Percentiles rank a stretch among this genome's conserved stretches.
These are phyloP conservation scores for Zoanthus sociatus DNA, from an alignment of 92 coral and sea anemone genomes.

Conservation along the genomic window DNA sequence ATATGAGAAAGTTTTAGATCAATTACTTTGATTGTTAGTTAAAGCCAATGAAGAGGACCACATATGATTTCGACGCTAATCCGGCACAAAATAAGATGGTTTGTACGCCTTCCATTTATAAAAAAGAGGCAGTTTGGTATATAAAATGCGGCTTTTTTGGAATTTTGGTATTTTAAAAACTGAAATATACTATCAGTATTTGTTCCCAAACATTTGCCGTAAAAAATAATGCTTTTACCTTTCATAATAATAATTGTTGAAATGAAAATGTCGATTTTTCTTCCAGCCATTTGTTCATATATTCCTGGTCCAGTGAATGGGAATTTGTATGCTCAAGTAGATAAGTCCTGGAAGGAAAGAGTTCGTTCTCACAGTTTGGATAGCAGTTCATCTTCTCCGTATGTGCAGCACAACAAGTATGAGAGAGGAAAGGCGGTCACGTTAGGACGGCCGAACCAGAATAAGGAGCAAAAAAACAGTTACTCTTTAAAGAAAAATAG, in stretches of 20 bases:
- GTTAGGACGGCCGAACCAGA: conserved; percentile 52
- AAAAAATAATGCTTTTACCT: not conserved
- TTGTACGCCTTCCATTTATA: too few species aligned
- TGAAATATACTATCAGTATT: too few species aligned
- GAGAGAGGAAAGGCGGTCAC: conserved; percentile 69
- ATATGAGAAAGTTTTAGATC: too few species aligned
- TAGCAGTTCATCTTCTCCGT: conserved; percentile 66
- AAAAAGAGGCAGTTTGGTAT: too few species aligned
- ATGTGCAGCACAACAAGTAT: conserved; percentile 58
- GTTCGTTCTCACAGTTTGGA: conserved; percentile 83
- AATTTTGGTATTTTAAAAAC: too few species aligned
- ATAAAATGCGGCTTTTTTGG: too few species aligned
- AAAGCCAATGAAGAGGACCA: too few species aligned
- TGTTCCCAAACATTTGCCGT: not conserved
- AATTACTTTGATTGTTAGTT: too few species aligned
- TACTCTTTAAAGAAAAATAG: conserved; percentile 55
- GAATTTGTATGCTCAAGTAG: conserved; percentile 94
- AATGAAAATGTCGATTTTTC: not conserved
- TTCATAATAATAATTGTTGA: not conserved
- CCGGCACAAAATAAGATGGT: too few species aligned
- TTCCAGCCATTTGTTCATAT: conserved; percentile 57
- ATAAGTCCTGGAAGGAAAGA: conserved; percentile 88
- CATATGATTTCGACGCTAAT: too few species aligned
- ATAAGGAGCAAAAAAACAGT: conserved; percentile 37
- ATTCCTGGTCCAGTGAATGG: conserved; percentile 97